Evolutionary conservation across 2,797 vertebrate species (phyloP).

Genomic region (Buceros bicornis): DNA sequence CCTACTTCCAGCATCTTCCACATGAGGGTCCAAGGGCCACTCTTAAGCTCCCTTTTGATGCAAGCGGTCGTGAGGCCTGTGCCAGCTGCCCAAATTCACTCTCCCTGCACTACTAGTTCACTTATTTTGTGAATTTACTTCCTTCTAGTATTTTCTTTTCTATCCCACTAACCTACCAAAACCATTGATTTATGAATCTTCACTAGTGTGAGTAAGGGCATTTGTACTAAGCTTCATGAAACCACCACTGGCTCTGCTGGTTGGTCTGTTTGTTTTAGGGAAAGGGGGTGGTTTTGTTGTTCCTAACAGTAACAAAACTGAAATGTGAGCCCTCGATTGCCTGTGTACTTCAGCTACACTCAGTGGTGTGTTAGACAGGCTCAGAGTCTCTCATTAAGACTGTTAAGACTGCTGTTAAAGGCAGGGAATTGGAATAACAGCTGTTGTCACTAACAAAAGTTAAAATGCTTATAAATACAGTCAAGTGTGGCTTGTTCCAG

Average conservation of each 20-base stretch:
- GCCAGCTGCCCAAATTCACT: neutral
- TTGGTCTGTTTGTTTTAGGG: neutral
- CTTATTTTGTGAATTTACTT: neutral
- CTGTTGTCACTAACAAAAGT: neutral
- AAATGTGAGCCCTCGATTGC: neutral
- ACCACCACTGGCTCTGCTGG: neutral
- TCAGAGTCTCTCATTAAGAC: neutral
- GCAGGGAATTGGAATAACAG: neutral
- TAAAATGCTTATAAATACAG: neutral
- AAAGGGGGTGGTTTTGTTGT: neutral
- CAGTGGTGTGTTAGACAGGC: neutral
- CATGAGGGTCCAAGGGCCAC: neutral
- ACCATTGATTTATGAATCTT: neutral
- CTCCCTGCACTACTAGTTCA: neutral
- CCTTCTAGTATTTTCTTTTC: neutral
- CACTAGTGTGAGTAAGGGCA: neutral
- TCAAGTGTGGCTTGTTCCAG: neutral
- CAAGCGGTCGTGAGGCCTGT: neutral
- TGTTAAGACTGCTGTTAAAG: neutral
- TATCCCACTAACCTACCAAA: neutral
- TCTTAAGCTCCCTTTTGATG: neutral
- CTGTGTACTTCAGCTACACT: neutral
- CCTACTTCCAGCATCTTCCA: neutral
- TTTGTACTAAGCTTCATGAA: neutral
- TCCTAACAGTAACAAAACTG: neutral